Percentiles rank a stretch among this genome's conserved stretches.
phyloP scores from a whole-genome alignment of 2,888 invertebrate genomes.

The Stratiomys singularior region DNA sequence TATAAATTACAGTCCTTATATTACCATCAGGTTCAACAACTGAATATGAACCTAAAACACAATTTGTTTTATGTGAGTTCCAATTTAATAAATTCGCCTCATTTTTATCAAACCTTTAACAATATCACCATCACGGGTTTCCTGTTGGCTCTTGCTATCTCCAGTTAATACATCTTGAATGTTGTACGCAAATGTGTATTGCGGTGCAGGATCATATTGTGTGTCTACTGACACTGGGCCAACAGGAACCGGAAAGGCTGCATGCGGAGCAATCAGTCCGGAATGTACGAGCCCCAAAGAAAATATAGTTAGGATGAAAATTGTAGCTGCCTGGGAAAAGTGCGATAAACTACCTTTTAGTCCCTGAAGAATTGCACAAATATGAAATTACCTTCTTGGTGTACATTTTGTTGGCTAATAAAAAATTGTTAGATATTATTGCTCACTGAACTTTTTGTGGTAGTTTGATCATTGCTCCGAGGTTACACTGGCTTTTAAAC shows the following conservation, averaged over 20 bases:
- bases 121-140: conserved; percentile 71
- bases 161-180: conserved; percentile 76
- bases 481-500: conserved; percentile 37
- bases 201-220: conserved; percentile 65
- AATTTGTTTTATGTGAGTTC: neutral
- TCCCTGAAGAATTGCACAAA: too few relatives aligned
- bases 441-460: conserved; percentile 20
- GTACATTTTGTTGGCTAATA: conserved; percentile 16
- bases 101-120: conserved; percentile 64
- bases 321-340: conserved; percentile 1
- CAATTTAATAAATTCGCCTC: neutral
- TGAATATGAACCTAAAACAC: conserved; percentile 68
- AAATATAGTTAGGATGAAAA: neutral
- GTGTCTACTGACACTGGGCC: conserved; percentile 54
- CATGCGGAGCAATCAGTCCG: conserved; percentile 28
- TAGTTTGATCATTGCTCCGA: conserved; percentile 29
- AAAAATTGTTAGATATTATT: neutral
- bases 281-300: conserved; percentile 12
- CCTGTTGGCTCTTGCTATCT: conserved; percentile 69
- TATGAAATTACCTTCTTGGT: conserved; percentile 5
- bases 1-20: conserved; percentile 70
- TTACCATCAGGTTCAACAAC: conserved; percentile 72
- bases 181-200: conserved; percentile 76
- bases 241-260: conserved; percentile 53
- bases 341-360: neutral